phyloP scores from a whole-genome alignment of 2,113 vertebrate genomes.

The Salvelinus namaycush region DNA sequence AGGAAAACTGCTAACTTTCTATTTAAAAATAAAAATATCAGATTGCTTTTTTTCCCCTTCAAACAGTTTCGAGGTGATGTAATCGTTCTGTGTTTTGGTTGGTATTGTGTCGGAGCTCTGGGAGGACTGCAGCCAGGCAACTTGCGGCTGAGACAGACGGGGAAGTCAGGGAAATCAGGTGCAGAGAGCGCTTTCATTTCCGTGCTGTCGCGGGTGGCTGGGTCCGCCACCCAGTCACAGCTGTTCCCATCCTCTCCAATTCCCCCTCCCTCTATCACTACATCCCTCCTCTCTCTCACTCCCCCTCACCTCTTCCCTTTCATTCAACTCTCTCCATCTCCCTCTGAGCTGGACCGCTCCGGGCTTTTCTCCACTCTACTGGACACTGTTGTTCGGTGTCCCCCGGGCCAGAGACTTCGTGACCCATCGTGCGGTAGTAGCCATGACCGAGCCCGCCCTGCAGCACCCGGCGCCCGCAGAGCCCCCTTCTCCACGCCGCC shows the following conservation, averaged over 20 bases:
- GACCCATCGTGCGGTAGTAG: slow-evolving; percentile 58
- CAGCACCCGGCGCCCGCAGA: slow-evolving; percentile 66
- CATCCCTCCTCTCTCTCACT: slow-evolving; percentile 19
- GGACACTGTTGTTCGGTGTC: slow-evolving; percentile 64
- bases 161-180: slow-evolving; percentile 78
- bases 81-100: slow-evolving; percentile 76
- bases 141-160: slow-evolving; percentile 63
- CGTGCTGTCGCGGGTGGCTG: slow-evolving; percentile 71
- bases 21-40: slow-evolving; percentile 74
- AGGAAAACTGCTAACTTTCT: slow-evolving; percentile 70
- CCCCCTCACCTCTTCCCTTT: slow-evolving; percentile 52
- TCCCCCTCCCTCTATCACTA: slow-evolving; percentile 50
- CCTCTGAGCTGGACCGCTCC: slow-evolving; percentile 67
- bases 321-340: slow-evolving; percentile 58
- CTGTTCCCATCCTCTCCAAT: slow-evolving; percentile 63
- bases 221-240: slow-evolving; percentile 71
- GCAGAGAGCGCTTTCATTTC: slow-evolving; percentile 76
- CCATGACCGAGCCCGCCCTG: slow-evolving; percentile 68
- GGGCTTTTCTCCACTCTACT: slow-evolving; percentile 55
- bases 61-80: slow-evolving; percentile 79
- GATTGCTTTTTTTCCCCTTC: slow-evolving; percentile 72
- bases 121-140: slow-evolving; percentile 59
- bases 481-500: slow-evolving; percentile 59
- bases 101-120: slow-evolving; percentile 70
- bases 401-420: slow-evolving; percentile 56